Evolutionary conservation across 64 coral and sea anemone genomes (phyloP).

Genomic region (Actinia equina): DNA sequence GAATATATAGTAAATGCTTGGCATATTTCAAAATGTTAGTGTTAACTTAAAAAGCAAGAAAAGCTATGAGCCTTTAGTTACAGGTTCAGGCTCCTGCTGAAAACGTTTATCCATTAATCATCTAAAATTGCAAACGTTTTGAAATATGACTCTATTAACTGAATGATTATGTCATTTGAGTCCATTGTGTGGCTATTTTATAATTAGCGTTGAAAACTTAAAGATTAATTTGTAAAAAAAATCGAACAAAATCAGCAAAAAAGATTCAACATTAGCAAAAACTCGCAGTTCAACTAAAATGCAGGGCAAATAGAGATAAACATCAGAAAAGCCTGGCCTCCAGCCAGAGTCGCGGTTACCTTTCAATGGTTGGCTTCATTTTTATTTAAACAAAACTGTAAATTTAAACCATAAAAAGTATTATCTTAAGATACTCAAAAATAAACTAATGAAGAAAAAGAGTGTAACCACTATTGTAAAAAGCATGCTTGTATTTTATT

Average conservation of each 20-base stretch:
- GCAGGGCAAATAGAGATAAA: background rate
- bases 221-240: slow-evolving; percentile 8
- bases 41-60: too few relatives aligned
- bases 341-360: background rate
- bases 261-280: background rate
- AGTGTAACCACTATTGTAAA: background rate
- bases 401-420: background rate
- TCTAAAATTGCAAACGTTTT: too few relatives aligned
- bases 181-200: background rate
- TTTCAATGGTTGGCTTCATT: background rate
- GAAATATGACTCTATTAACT: too few relatives aligned
- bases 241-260: background rate
- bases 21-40: too few relatives aligned
- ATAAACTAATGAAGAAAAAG: background rate
- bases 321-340: background rate
- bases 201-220: background rate
- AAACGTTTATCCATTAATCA: too few relatives aligned
- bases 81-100: too few relatives aligned
- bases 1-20: background rate
- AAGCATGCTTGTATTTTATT: background rate
- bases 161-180: background rate
- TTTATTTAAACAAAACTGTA: background rate
- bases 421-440: background rate
- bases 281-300: background rate
- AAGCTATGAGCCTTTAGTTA: too few relatives aligned